These are phyloP conservation scores for Trematomus bernacchii DNA, from an alignment of 2,797 vertebrate genomes.

Conservation along the genomic window DNA sequence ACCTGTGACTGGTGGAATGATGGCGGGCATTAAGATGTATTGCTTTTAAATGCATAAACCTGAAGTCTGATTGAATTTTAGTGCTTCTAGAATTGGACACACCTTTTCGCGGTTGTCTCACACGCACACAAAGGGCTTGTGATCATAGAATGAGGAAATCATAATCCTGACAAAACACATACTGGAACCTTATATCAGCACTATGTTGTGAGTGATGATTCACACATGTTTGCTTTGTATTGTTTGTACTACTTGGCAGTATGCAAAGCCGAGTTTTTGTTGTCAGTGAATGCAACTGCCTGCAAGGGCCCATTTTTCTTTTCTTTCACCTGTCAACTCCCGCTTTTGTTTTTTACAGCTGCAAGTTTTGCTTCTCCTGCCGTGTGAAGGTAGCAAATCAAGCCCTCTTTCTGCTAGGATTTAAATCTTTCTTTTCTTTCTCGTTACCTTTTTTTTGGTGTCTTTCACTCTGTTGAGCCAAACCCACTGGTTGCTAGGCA, in stretches of 20 bases:
- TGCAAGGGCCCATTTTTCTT: constrained; percentile 59
- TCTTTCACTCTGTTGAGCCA: constrained; percentile 63
- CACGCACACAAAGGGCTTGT: constrained; percentile 27
- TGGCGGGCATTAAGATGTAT: constrained; percentile 16
- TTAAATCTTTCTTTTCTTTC: constrained; percentile 50
- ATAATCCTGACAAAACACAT: constrained; percentile 17
- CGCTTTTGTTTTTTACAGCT: constrained; percentile 71
- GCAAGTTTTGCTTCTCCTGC: constrained; percentile 49
- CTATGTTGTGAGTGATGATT: constrained; percentile 57
- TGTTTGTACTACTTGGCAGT: constrained; percentile 61
- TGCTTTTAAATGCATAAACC: constrained; percentile 31
- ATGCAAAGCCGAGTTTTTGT: constrained; percentile 55
- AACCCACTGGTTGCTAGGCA: constrained; percentile 93
- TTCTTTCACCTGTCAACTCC: constrained; percentile 70
- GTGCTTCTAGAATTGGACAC: constrained; percentile 35
- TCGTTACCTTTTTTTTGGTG: constrained; percentile 44
- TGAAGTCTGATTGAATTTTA: constrained; percentile 21
- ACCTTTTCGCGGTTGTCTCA: constrained; percentile 39
- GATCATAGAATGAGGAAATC: constrained; percentile 37
- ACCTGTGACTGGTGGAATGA: constrained; percentile 47
- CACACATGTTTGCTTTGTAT: constrained; percentile 64
- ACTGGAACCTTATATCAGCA: constrained; percentile 48
- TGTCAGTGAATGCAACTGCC: constrained; percentile 53
- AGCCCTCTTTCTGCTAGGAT: constrained; percentile 46
- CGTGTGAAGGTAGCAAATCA: constrained; percentile 60